Conservation (phyloP, 2,113 vertebrate species). For the Oostethus manadensis region DNA sequence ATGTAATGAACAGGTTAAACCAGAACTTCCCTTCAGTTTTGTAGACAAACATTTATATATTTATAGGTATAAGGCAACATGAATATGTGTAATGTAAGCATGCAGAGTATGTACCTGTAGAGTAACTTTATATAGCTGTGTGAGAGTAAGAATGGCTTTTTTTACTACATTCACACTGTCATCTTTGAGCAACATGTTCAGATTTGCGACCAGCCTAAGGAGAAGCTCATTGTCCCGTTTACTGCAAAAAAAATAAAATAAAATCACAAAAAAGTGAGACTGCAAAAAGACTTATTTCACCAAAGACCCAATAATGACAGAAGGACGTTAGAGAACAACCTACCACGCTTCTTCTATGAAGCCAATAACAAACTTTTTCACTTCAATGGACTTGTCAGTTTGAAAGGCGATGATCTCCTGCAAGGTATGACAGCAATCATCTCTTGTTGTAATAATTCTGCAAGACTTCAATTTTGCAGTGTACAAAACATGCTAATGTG, state of each 20-base stretch:
- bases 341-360: conserved; percentile 95
- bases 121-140: conserved; percentile 89
- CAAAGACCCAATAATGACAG: neutral
- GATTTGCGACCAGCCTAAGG: conserved; percentile 84
- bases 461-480: neutral
- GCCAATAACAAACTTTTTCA: conserved; percentile 89
- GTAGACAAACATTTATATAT: neutral
- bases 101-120: conserved; percentile 79
- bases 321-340: conserved; percentile 26
- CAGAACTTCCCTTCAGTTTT: neutral
- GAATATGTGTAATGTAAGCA: neutral
- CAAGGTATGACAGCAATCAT: neutral
- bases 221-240: conserved; percentile 91
- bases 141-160: conserved; percentile 90
- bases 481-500: neutral
- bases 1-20: neutral
- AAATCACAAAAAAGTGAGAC: neutral
- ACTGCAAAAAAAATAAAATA: conserved; percentile 56
- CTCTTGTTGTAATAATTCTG: neutral
- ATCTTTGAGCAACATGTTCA: conserved; percentile 89
- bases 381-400: conserved; percentile 88
- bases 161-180: conserved; percentile 96
- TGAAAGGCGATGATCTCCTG: conserved; percentile 94
- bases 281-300: neutral
- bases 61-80: too few species aligned